Conservation (phyloP, 2,113 vertebrate genomes). For the Tragelaphus buxtoni region DNA sequence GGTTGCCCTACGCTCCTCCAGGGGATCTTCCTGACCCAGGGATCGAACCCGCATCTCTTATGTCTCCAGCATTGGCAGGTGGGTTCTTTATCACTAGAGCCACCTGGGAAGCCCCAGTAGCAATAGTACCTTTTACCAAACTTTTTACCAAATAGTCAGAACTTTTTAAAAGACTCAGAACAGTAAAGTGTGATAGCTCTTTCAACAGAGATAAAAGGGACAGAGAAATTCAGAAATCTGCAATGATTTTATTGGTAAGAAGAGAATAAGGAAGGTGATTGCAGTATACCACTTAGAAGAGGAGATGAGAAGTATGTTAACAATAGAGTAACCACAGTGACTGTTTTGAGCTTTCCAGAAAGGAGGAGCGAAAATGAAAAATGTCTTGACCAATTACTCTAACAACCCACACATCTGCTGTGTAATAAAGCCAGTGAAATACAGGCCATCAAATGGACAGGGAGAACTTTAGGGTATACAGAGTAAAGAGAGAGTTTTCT, state of each 20-base stretch:
- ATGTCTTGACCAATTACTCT: background rate
- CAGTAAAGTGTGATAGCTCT: background rate
- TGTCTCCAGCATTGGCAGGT: background rate
- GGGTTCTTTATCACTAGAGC: background rate
- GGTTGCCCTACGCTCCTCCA: background rate
- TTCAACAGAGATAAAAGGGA: background rate
- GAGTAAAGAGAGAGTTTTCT: background rate
- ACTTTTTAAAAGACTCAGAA: background rate
- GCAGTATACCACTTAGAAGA: background rate
- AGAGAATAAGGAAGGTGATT: background rate
- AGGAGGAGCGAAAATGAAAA: background rate
- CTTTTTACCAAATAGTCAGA: background rate
- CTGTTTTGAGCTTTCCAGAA: background rate
- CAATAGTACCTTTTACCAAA: background rate
- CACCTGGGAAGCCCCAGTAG: background rate
- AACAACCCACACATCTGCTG: background rate
- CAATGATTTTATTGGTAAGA: background rate
- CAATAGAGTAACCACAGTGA: background rate
- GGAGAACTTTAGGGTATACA: background rate
- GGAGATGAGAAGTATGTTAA: background rate
- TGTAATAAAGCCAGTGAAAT: background rate
- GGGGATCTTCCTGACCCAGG: background rate
- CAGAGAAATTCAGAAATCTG: background rate
- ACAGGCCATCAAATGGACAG: background rate
- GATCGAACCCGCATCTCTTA: background rate